Conservation (phyloP, 2,113 vertebrate species). For the Perca schrenkii region DNA sequence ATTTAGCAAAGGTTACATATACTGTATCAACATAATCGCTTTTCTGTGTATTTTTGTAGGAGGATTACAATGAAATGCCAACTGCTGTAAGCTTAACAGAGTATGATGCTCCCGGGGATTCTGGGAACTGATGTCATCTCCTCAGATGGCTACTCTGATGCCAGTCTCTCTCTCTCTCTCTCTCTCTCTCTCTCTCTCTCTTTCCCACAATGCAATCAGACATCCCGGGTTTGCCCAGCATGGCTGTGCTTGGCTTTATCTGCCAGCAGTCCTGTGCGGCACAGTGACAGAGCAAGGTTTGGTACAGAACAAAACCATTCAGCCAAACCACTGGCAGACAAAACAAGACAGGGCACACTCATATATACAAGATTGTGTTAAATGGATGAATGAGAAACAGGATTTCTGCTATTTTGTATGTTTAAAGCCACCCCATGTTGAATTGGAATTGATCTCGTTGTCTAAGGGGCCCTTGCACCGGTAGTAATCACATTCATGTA, state of each 20-base stretch:
- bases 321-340: slow-evolving; percentile 15
- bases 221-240: slow-evolving; percentile 36
- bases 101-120: slow-evolving; percentile 30
- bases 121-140: slow-evolving; percentile 25
- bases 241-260: slow-evolving; percentile 17
- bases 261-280: slow-evolving; percentile 16
- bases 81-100: slow-evolving; percentile 31
- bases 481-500: slow-evolving; percentile 64
- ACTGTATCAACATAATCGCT: slow-evolving; percentile 44
- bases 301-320: slow-evolving; percentile 38
- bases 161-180: not conserved
- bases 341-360: not conserved
- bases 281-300: slow-evolving; percentile 32
- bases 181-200: not conserved
- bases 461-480: slow-evolving; percentile 35
- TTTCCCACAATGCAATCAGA: slow-evolving; percentile 8
- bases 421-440: slow-evolving; percentile 9
- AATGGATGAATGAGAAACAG: not conserved
- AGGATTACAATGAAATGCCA: slow-evolving; percentile 54
- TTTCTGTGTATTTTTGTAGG: slow-evolving; percentile 39
- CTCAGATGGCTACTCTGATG: slow-evolving; percentile 1
- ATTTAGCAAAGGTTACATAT: slow-evolving; percentile 28
- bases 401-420: not conserved
- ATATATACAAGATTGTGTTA: not conserved
- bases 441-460: slow-evolving; percentile 35